phyloP scores from a whole-genome alignment of 2,888 invertebrate species.

The Philonicus albiceps region DNA sequence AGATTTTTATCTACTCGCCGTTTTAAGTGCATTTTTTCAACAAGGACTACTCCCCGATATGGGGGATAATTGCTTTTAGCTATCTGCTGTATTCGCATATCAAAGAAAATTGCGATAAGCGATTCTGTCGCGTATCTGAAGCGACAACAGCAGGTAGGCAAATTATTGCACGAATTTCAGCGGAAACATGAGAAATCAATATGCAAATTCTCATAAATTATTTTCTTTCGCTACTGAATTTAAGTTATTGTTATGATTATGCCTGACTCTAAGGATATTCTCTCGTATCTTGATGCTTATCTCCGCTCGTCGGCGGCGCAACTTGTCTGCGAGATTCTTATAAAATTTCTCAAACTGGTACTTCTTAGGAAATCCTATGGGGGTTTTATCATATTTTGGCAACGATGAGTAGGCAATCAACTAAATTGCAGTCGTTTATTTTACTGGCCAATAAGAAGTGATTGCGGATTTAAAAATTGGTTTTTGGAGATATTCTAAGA shows the following conservation, averaged over 20 bases:
- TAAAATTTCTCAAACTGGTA: background rate
- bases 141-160: background rate
- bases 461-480: background rate
- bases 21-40: background rate
- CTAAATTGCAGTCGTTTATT: background rate
- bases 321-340: background rate
- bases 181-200: background rate
- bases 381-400: background rate
- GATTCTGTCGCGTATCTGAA: background rate
- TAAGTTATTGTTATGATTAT: background rate
- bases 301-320: background rate
- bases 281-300: background rate
- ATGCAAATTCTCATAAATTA: background rate
- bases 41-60: background rate
- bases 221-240: background rate
- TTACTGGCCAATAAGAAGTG: background rate
- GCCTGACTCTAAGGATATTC: background rate
- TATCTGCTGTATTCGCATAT: background rate
- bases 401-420: background rate
- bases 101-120: background rate
- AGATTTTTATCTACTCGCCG: conserved; percentile 18
- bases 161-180: background rate
- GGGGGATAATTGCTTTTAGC: conserved; percentile 9
- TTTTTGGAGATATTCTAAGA: background rate
- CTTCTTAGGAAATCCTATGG: background rate